These are phyloP conservation scores for Enteromius anoplus DNA, from an alignment of 2,797 vertebrate species.

Conservation along the genomic window DNA sequence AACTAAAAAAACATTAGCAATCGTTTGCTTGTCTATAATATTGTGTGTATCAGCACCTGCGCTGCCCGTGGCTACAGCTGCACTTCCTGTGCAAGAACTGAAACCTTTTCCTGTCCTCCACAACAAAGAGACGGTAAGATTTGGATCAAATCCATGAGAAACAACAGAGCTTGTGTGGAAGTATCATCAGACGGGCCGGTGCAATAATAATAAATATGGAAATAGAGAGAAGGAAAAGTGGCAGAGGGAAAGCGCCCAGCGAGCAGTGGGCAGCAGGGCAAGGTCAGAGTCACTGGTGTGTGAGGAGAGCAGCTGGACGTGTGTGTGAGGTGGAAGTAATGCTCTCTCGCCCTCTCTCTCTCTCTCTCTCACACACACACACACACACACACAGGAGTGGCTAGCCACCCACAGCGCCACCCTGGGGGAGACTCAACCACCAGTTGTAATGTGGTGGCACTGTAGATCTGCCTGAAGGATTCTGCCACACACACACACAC, in stretches of 20 bases:
- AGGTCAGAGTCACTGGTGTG: slow-evolving; percentile 60
- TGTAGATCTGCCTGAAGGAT: slow-evolving; percentile 50
- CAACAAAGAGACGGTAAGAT: slow-evolving; percentile 31
- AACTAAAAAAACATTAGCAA: slow-evolving; percentile 2
- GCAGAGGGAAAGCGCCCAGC: slow-evolving; percentile 35
- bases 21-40: slow-evolving; percentile 6
- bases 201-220: slow-evolving; percentile 38
- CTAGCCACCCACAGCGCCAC: slow-evolving; percentile 54
- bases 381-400: slow-evolving; percentile 16
- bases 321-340: slow-evolving; percentile 60
- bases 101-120: slow-evolving; percentile 23
- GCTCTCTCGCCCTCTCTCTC: slow-evolving; percentile 41
- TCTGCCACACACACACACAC: slow-evolving; percentile 46
- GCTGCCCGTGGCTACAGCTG: slow-evolving; percentile 7
- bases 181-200: slow-evolving; percentile 24
- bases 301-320: slow-evolving; percentile 55
- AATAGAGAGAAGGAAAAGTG: not conserved
- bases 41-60: slow-evolving; percentile 32
- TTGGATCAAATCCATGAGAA: slow-evolving; percentile 52
- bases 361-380: slow-evolving; percentile 19
- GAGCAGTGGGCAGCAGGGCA: slow-evolving; percentile 55
- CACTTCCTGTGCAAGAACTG: slow-evolving; percentile 29
- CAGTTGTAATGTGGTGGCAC: slow-evolving; percentile 50
- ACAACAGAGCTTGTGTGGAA: slow-evolving; percentile 32
- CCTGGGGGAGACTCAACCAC: slow-evolving; percentile 51